Evolutionary conservation across 2,888 invertebrate species (phyloP).

Genomic region (Drosophila anomelani): DNA sequence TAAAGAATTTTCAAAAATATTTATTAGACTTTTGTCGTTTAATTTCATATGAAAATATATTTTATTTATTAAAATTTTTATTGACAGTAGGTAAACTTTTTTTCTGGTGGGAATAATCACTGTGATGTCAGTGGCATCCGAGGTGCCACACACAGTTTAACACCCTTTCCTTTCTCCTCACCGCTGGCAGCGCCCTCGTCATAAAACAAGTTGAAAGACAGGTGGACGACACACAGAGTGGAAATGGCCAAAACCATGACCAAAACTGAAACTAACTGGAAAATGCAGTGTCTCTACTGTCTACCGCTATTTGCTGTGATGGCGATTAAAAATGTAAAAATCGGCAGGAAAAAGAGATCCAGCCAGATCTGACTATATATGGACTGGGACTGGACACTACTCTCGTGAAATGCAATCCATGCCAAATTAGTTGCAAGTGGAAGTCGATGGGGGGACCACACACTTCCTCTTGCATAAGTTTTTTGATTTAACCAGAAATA

Average conservation of each 20-base stretch:
- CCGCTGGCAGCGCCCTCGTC: constrained; percentile 6
- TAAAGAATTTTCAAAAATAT: too few species aligned
- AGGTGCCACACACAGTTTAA: constrained; percentile 31
- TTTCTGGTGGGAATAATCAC: not conserved
- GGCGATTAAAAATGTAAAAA: constrained; percentile 20
- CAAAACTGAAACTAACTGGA: constrained; percentile 25
- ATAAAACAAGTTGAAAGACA: constrained; percentile 65
- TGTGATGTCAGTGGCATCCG: constrained; percentile 16
- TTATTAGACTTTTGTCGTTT: not conserved
- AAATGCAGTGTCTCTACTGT: constrained; percentile 7
- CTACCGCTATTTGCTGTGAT: constrained; percentile 26
- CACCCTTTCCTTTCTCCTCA: constrained; percentile 8
- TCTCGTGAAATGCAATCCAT: constrained; percentile 24
- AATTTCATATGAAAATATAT: not conserved
- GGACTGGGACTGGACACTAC: constrained; percentile 1
- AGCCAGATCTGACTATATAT: constrained; percentile 8
- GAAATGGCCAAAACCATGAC: constrained; percentile 31
- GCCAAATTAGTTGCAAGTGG: constrained; percentile 19
- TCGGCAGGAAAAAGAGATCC: constrained; percentile 28
- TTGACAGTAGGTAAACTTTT: too few species aligned
- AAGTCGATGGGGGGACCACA: constrained; percentile 15
- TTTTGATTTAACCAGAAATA: constrained; percentile 17
- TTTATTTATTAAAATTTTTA: not conserved
- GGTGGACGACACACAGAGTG: constrained; percentile 16
- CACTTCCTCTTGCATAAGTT: constrained; percentile 30